Conservation (phyloP, 2,888 invertebrate species). For the Kryphioiulus occultus region DNA sequence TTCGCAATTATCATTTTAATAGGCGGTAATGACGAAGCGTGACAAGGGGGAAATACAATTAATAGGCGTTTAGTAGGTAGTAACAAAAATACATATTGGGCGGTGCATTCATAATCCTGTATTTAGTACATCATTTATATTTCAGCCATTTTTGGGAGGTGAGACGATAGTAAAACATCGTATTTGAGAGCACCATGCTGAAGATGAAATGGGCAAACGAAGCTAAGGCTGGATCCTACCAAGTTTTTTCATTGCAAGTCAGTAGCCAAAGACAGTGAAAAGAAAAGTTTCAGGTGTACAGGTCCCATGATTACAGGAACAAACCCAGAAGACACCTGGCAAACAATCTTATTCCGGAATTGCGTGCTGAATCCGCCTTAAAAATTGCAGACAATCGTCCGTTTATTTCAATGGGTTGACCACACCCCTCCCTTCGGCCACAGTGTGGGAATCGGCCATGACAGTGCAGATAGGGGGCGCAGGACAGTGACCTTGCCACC, state of each 20-base stretch:
- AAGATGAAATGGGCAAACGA: too few species aligned
- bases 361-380: background rate
- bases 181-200: too few species aligned
- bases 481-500: constrained; percentile 29
- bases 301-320: too few species aligned
- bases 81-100: background rate
- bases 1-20: constrained; percentile 25
- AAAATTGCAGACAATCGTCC: background rate
- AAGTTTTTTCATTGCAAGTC: background rate
- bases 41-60: constrained; percentile 7
- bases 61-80: background rate
- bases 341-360: background rate
- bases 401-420: background rate
- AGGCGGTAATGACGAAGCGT: constrained; percentile 11
- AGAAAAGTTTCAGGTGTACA: too few species aligned
- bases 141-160: background rate
- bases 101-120: background rate
- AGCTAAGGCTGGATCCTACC: background rate
- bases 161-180: background rate
- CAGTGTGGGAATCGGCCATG: constrained; percentile 30
- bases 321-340: background rate
- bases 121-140: background rate
- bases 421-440: constrained; percentile 10
- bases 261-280: too few species aligned
- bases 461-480: constrained; percentile 1